Base-by-base conservation (phyloP, 2,888 invertebrate species). In the Chydorus sphaericus region DNA sequence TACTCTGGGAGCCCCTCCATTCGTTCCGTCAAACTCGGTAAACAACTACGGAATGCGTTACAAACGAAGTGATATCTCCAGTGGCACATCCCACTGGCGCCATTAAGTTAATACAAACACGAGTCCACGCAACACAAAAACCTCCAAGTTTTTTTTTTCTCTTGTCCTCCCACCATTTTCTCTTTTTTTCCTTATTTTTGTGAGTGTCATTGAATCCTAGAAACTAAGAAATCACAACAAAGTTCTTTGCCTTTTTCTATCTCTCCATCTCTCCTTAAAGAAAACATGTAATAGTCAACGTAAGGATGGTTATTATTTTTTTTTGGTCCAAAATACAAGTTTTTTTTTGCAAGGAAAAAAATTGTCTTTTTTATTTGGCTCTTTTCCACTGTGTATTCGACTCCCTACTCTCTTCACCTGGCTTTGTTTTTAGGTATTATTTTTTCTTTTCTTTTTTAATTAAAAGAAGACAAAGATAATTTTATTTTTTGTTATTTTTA, bases 11-110 rank as follows among this genome's bases (percentile, higher is more conserved):
- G 52, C 36, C 10, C 52, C 52, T 52, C 44, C 44, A 28, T 44
- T 44, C 44, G 28, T 44, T 44, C 44, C 44, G 44, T 44, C 44
- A 28, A 44, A 44, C 28, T 44, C 44, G 44, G 44, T 44, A 44
- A 44, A 44, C n/a, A n/a, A n/a, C 44, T 52, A 52, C 36, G 33
- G 31, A 36, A 52, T 36, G 31, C 33, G 52, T 33, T 33, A 31
- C 36, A 33, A 31, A 36, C 31, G 52, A 31, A 52, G 52, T 52
- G 52, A 31, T 52, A 52, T 52, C 26, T 52, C 52, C 31, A 52
- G 31, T 31, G 36, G 36, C 37, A 52, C 31, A 23, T 52, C 52
- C 31, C 36, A 52, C 52, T 52, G 52, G 52, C 52, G 52, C 52
- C 36, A 52, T 31, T 52, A 36, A 52, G 31, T 52, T 33, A 39